These are phyloP conservation scores for Neosilurus hyrtlii DNA, from an alignment of 2,797 vertebrate genomes.

Conservation along the genomic window DNA sequence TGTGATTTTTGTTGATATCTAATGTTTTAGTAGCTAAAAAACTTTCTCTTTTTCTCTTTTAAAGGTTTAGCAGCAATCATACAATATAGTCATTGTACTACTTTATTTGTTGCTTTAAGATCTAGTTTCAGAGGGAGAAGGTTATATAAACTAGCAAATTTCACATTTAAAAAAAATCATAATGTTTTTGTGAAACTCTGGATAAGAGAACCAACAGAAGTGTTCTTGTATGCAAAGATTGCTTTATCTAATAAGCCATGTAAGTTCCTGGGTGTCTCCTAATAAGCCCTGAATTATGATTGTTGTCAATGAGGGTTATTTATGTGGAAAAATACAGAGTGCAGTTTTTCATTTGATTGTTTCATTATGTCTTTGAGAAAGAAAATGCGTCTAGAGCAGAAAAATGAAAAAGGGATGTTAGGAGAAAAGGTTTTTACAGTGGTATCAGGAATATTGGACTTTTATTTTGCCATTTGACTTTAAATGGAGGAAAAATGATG, in stretches of 20 bases:
- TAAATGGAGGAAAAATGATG: not conserved
- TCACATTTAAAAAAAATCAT: not conserved
- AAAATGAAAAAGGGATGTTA: not conserved
- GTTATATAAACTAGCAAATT: not conserved
- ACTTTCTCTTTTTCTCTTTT: not conserved
- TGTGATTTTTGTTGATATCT: not conserved
- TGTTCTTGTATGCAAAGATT: not conserved
- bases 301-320: not conserved
- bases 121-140: not conserved
- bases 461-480: not conserved
- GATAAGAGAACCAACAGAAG: not conserved
- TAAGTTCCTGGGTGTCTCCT: not conserved
- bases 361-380: not conserved
- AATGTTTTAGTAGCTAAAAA: not conserved
- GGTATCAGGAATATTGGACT: not conserved
- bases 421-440: not conserved
- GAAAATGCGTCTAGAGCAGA: not conserved
- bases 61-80: not conserved
- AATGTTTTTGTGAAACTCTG: not conserved
- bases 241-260: not conserved
- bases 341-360: not conserved
- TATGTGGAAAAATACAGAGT: not conserved
- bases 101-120: not conserved
- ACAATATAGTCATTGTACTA: not conserved
- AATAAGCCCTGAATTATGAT: constrained; percentile 1